phyloP scores from a whole-genome alignment of 1,140 invertebrate genomes.

The Drosophila ambigua region DNA sequence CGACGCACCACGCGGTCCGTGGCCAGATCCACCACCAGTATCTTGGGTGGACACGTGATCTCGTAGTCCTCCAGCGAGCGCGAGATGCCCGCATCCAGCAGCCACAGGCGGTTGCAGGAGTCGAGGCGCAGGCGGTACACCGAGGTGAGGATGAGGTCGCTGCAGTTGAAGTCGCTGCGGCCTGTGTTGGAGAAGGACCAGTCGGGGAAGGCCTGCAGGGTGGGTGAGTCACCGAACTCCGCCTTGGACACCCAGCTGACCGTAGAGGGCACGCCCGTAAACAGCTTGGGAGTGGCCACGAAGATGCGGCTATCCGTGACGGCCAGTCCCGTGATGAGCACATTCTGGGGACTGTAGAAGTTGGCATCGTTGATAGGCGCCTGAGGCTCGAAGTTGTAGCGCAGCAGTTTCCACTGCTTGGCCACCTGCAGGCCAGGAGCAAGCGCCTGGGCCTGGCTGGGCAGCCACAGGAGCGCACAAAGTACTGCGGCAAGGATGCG shows the following conservation, averaged over 20 bases:
- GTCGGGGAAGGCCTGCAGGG: conserved; percentile 89
- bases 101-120: conserved; percentile 91
- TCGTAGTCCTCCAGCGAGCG: conserved; percentile 90
- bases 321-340: conserved; percentile 90
- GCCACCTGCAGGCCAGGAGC: conserved; percentile 86
- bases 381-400: conserved; percentile 87
- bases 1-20: conserved; percentile 87
- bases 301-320: conserved; percentile 89
- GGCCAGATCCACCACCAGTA: conserved; percentile 90
- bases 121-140: conserved; percentile 90
- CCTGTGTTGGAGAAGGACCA: conserved; percentile 91
- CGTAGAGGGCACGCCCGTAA: conserved; percentile 89
- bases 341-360: conserved; percentile 88
- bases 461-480: conserved; percentile 35
- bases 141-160: conserved; percentile 89
- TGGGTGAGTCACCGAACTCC: conserved; percentile 87
- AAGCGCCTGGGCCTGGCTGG: conserved; percentile 25
- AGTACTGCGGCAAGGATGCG: conserved; percentile 34
- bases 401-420: conserved; percentile 89
- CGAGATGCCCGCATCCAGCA: conserved; percentile 88
- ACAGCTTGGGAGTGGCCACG: conserved; percentile 88
- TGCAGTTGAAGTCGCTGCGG: conserved; percentile 88
- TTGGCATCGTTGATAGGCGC: conserved; percentile 84
- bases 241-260: conserved; percentile 87
- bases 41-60: conserved; percentile 90